Conservation (phyloP, 2,113 vertebrate species). For the Zingel zingel region DNA sequence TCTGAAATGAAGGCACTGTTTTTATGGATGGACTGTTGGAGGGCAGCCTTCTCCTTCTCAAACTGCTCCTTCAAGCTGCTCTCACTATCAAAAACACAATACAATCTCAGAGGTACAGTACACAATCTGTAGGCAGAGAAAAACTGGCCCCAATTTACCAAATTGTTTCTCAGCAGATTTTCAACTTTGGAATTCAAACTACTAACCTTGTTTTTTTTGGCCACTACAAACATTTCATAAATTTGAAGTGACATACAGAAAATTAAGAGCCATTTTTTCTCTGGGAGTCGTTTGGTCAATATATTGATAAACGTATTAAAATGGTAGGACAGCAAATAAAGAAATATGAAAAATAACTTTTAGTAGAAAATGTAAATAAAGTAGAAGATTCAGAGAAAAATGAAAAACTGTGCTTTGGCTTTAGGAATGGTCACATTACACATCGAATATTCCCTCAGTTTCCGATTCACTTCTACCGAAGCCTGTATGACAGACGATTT, state of each 20-base stretch:
- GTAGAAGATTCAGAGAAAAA: neutral
- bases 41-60: slow-evolving; percentile 89
- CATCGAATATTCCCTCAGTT: neutral
- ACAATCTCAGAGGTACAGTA: neutral
- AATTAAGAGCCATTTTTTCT: neutral
- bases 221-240: neutral
- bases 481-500: neutral
- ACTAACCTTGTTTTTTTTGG: neutral
- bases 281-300: neutral
- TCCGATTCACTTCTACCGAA: neutral
- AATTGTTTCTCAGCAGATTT: neutral
- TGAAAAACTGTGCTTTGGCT: neutral
- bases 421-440: neutral
- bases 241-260: neutral
- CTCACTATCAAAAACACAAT: slow-evolving; percentile 84
- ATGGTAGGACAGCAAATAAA: neutral
- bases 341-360: neutral
- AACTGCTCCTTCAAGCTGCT: slow-evolving; percentile 88
- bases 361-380: neutral
- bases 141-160: neutral
- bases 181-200: neutral
- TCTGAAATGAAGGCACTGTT: slow-evolving; percentile 95
- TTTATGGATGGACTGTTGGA: slow-evolving; percentile 90
- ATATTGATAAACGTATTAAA: neutral
- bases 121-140: neutral